A percentile compares a stretch with the other conserved stretches of the same genome.
These are phyloP conservation scores for Pseudochirops cupreus DNA, from an alignment of 2,797 vertebrate genomes.

Conservation along the genomic window DNA sequence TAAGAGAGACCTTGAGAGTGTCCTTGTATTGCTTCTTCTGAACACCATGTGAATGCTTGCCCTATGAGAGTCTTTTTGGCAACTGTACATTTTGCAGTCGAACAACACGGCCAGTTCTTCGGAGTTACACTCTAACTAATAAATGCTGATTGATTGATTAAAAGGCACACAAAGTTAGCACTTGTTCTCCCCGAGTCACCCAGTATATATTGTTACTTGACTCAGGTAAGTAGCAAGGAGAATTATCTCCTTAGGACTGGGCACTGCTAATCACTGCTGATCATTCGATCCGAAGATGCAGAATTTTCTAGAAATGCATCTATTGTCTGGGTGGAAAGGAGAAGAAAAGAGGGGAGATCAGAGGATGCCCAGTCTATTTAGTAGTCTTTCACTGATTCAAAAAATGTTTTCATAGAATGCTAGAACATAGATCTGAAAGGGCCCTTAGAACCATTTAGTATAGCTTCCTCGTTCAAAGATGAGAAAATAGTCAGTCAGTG, in stretches of 20 bases:
- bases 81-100: too few species aligned
- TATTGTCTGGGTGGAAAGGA: neutral
- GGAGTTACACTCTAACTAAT: neutral
- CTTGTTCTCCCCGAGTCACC: neutral
- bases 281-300: neutral
- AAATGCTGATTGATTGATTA: neutral
- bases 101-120: too few species aligned
- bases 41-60: too few species aligned
- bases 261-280: neutral
- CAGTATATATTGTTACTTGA: neutral
- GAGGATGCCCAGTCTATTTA: neutral
- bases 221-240: neutral
- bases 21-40: too few species aligned
- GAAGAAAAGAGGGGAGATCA: neutral
- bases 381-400: neutral
- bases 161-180: neutral
- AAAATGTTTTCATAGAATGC: neutral
- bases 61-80: too few species aligned
- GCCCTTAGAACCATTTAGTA: neutral
- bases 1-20: too few species aligned
- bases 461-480: neutral
- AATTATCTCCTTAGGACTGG: neutral
- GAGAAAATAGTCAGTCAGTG: neutral
- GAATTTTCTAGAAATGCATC: slow-evolving; percentile 5
- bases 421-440: neutral